Percentiles rank a stretch among this genome's conserved stretches.
Evolutionary conservation across 2,888 invertebrate species (phyloP).

Genomic region (Synanthedon vespiformis): DNA sequence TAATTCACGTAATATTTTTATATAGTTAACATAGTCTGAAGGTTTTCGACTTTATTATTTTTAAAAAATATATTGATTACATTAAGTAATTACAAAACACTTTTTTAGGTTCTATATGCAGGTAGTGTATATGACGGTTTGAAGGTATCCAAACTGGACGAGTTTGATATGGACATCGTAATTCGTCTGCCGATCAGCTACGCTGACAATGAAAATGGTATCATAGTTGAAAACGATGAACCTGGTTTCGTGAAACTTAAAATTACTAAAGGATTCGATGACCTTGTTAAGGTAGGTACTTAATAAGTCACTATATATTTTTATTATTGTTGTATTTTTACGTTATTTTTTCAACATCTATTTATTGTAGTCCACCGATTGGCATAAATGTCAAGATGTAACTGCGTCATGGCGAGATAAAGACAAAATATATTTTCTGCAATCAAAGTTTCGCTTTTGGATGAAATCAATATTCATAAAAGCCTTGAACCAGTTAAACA

Average conservation of each 20-base stretch:
- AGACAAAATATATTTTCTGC: conserved; percentile 46
- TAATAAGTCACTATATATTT: too few species aligned
- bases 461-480: conserved; percentile 37
- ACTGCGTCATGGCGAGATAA: conserved; percentile 52
- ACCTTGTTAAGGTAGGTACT: conserved; percentile 32
- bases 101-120: conserved; percentile 44
- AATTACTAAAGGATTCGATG: conserved; percentile 39
- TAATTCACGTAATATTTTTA: too few species aligned
- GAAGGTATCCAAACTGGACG: conserved; percentile 69
- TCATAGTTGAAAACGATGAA: conserved; percentile 41
- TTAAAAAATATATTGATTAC: too few species aligned
- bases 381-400: conserved; percentile 46
- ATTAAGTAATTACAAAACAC: too few species aligned
- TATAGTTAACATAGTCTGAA: too few species aligned
- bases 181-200: conserved; percentile 63
- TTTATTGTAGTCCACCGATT: conserved; percentile 15
- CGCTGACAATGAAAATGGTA: conserved; percentile 36
- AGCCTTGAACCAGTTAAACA: conserved; percentile 43
- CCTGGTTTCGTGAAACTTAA: conserved; percentile 61
- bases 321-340: too few species aligned
- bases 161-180: conserved; percentile 73
- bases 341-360: too few species aligned
- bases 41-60: too few species aligned
- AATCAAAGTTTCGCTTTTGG: conserved; percentile 65
- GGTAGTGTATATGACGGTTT: conserved; percentile 74